Percentiles rank a stretch among this genome's conserved stretches.
Evolutionary conservation across 2,888 invertebrate species (phyloP).

Genomic region (Dynastes maya): DNA sequence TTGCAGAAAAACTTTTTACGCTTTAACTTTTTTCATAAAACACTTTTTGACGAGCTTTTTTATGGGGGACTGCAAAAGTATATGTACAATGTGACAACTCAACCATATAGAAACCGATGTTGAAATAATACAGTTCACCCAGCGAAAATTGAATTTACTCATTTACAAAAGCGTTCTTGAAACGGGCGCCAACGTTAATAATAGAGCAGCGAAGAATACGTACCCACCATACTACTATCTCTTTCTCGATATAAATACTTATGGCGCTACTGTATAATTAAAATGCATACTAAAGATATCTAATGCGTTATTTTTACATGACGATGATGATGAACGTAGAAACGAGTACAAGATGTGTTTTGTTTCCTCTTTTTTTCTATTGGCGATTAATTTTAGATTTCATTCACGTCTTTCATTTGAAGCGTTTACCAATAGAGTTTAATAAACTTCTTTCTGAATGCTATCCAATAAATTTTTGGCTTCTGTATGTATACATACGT

Average conservation of each 20-base stretch:
- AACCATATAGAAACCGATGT: not conserved
- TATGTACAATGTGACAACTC: not conserved
- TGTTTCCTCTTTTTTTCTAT: conserved; percentile 6
- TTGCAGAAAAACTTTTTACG: too few species aligned
- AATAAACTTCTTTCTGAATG: conserved; percentile 12
- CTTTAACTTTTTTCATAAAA: too few species aligned
- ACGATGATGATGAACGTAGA: not conserved
- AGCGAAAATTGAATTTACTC: conserved; percentile 9
- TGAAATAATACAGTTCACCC: not conserved
- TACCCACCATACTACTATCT: not conserved
- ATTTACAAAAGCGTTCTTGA: not conserved
- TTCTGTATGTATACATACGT: too few species aligned
- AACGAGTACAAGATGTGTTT: not conserved
- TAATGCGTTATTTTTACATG: conserved; percentile 37
- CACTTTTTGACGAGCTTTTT: too few species aligned
- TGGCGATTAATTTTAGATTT: conserved; percentile 23
- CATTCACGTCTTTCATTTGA: conserved; percentile 22
- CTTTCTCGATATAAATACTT: conserved; percentile 29
- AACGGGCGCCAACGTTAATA: conserved; percentile 8
- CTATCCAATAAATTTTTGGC: not conserved
- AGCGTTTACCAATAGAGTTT: conserved; percentile 21
- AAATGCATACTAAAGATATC: conserved; percentile 43
- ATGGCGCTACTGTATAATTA: conserved; percentile 37
- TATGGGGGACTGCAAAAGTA: not conserved
- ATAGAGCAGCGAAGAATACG: not conserved